These are phyloP conservation scores for Pelobates cultripes DNA, from an alignment of 2,797 vertebrate species.

Conservation along the genomic window DNA sequence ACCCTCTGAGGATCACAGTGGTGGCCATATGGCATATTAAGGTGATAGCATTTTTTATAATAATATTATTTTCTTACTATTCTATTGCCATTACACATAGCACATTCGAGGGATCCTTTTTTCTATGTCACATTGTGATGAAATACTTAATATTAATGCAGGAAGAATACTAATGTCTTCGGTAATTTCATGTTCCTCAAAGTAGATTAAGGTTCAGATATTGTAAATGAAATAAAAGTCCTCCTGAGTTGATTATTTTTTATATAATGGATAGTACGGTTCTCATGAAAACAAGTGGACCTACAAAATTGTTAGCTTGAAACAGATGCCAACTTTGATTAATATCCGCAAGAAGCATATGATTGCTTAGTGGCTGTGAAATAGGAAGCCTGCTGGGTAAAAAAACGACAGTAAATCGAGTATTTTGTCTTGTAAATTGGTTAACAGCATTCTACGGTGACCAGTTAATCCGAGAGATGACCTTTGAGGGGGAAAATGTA, in stretches of 20 bases:
- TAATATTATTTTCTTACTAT: too few relatives aligned
- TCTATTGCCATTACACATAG: too few relatives aligned
- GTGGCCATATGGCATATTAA: too few relatives aligned
- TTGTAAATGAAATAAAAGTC: slow-evolving; percentile 39
- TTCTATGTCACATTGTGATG: background rate
- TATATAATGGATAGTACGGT: slow-evolving; percentile 35
- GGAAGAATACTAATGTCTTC: slow-evolving; percentile 39
- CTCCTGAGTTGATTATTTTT: slow-evolving; percentile 22
- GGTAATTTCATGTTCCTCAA: slow-evolving; percentile 38
- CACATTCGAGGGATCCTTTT: background rate
- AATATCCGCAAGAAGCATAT: slow-evolving; percentile 53
- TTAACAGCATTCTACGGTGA: slow-evolving; percentile 50
- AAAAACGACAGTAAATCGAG: slow-evolving; percentile 36
- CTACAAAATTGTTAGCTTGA: slow-evolving; percentile 47
- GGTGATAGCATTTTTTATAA: too few relatives aligned
- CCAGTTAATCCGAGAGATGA: slow-evolving; percentile 55
- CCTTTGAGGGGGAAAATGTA: slow-evolving; percentile 38
- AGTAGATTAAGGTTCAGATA: slow-evolving; percentile 42
- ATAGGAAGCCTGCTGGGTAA: slow-evolving; percentile 55
- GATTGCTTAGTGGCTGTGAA: slow-evolving; percentile 46
- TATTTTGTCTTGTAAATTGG: slow-evolving; percentile 59
- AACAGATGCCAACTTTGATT: slow-evolving; percentile 54
- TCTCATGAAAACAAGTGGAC: slow-evolving; percentile 52
- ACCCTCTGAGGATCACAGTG: too few relatives aligned
- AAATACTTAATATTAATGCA: slow-evolving; percentile 14